Evolutionary conservation across 2,113 vertebrate species (phyloP).

Genomic region (Leucopsar rothschildi): DNA sequence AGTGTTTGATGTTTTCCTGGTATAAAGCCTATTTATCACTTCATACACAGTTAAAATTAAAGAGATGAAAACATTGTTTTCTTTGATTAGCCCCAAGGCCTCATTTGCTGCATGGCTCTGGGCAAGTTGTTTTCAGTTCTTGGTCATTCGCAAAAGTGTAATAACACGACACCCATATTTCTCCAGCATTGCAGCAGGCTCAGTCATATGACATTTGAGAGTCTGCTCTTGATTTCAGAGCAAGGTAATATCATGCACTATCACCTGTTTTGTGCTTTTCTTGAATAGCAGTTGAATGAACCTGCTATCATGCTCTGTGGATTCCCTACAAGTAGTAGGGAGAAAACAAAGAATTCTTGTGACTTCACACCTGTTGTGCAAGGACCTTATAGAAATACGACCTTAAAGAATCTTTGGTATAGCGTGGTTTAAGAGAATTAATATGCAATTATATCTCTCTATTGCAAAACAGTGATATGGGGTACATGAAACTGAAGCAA

Average conservation of each 20-base stretch:
- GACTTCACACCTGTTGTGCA: not conserved
- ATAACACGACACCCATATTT: not conserved
- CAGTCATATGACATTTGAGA: not conserved
- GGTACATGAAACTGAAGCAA: not conserved
- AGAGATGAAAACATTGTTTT: not conserved
- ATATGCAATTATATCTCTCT: not conserved
- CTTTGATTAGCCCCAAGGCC: not conserved
- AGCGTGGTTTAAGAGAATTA: not conserved
- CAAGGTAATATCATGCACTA: not conserved
- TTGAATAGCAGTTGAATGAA: not conserved
- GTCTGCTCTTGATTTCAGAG: not conserved
- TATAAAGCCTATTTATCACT: not conserved
- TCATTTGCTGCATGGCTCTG: not conserved
- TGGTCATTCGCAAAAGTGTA: not conserved
- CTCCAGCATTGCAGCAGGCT: not conserved
- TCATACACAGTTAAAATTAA: not conserved
- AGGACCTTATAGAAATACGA: not conserved
- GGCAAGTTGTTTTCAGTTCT: not conserved
- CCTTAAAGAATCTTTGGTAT: not conserved
- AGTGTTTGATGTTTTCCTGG: not conserved
- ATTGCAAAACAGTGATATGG: not conserved
- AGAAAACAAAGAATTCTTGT: not conserved
- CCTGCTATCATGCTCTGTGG: not conserved
- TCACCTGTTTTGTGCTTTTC: not conserved
- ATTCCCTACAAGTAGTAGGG: too few relatives aligned